Evolutionary conservation across 2,888 invertebrate genomes (phyloP), one percentile per base, ranked within the genome.

Genomic region (Ceriagrion tenellum): DNA sequence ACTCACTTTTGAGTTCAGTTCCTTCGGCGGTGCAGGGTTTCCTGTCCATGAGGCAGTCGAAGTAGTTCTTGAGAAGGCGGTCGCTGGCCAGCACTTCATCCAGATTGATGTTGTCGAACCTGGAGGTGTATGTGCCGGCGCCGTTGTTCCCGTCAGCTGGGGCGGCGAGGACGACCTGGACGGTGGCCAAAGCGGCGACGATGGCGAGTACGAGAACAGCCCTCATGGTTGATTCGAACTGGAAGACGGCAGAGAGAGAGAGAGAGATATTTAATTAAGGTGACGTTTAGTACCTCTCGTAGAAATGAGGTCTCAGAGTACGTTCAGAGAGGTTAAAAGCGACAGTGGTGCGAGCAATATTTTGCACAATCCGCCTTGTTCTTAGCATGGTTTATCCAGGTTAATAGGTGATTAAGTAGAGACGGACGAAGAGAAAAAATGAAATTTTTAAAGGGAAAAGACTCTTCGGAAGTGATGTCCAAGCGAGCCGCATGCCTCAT

Each of bases 1-100:
- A 97, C 97, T 97, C 96, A 98, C 98, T 97, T 97, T 98, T 98
- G 2, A 98, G 97, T 97, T 98, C 98, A 96, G 97, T 97, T 95
- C 97, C 98, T 96, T 98, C 98, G 23, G 98, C 97, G 3, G 98
- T 98, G 96, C 98, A 98, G 88, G 97, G 97, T 26, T 98, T 98
- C 95, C 97, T 97, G 0, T 97, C 97, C 96, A 98, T 96, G 81
- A 98, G 96, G 96, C 98, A 98, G 95, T 98, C 97, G 89, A 98
- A 97, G 96, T 98, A 98, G 88, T 97, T 98, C 59, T 97, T 97
- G 6, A 98, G 96, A 26, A 98, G 97, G 63, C 98, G 97, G 63
- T 98, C 97, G 96, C 98, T 98, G 10, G 96, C 96, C 55, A 98
- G 96, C 96, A 98, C 98, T 96, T 98, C 97, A 95, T 98, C 97